A percentile compares a stretch with the other conserved stretches of the same genome.
These are phyloP conservation scores for Pelobates cultripes DNA, from an alignment of 2,797 vertebrate species.

Conservation along the genomic window DNA sequence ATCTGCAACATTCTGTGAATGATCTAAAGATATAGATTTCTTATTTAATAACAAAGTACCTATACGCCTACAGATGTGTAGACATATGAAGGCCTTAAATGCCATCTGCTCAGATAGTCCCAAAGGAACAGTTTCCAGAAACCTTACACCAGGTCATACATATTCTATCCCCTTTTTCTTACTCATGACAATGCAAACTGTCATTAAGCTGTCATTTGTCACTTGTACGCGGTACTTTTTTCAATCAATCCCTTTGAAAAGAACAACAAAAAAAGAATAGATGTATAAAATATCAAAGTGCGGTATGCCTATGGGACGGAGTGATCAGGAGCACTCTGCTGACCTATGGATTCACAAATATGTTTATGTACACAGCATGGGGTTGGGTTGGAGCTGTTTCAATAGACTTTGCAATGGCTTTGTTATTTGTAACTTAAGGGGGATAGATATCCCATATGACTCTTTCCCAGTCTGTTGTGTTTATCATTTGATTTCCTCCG, in stretches of 20 bases:
- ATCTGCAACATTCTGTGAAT: too few relatives aligned
- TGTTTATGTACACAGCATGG: conserved; percentile 31
- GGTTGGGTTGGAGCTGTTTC: background rate
- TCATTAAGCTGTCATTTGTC: too few relatives aligned
- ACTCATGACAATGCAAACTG: too few relatives aligned
- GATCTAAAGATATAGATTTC: too few relatives aligned
- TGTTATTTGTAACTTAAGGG: conserved; percentile 37
- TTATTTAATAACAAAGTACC: too few relatives aligned
- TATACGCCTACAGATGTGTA: too few relatives aligned
- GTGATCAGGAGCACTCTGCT: conserved; percentile 24
- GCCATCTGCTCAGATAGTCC: too few relatives aligned
- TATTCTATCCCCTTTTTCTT: too few relatives aligned
- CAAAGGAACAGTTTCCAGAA: too few relatives aligned
- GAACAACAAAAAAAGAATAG: conserved; percentile 12
- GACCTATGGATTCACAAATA: conserved; percentile 8
- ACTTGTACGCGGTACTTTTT: background rate
- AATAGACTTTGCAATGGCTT: conserved; percentile 17
- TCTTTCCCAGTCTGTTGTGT: background rate
- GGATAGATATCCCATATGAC: conserved; percentile 24
- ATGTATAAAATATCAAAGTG: conserved; percentile 38
- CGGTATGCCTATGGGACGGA: background rate
- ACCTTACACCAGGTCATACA: too few relatives aligned
- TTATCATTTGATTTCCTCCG: conserved; percentile 20
- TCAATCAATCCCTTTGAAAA: conserved; percentile 4
- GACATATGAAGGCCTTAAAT: too few relatives aligned